Evolutionary conservation across 2,113 vertebrate genomes (phyloP).

Genomic region (Lampris incognitus): DNA sequence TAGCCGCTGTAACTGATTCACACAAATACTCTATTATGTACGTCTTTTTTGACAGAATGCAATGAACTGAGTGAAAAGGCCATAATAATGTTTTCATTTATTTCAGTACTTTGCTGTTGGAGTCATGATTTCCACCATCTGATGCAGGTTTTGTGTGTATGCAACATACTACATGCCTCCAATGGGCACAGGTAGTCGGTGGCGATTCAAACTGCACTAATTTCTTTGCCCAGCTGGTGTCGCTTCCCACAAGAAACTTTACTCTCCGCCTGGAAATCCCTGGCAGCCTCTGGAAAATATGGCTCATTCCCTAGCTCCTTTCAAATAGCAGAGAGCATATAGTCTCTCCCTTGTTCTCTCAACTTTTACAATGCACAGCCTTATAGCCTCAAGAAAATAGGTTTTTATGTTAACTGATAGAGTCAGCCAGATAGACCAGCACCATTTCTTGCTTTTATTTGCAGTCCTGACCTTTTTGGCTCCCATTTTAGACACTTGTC

Average conservation of each 20-base stretch:
- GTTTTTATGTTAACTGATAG: slow-evolving; percentile 15
- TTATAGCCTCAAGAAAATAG: slow-evolving; percentile 27
- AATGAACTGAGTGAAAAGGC: too few species aligned
- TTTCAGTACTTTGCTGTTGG: too few species aligned
- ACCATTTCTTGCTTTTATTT: slow-evolving; percentile 33
- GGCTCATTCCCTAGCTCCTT: slow-evolving; percentile 57
- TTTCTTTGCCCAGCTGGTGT: slow-evolving; percentile 58
- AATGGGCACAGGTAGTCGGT: background rate
- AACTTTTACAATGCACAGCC: slow-evolving; percentile 16
- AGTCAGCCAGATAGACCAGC: slow-evolving; percentile 9
- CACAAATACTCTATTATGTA: too few species aligned
- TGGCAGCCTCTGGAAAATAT: slow-evolving; percentile 68
- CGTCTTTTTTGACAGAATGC: too few species aligned
- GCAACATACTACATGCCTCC: too few species aligned
- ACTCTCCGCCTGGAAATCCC: slow-evolving; percentile 30
- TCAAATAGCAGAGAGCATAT: slow-evolving; percentile 40
- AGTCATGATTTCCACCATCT: too few species aligned
- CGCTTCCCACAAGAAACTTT: slow-evolving; percentile 21
- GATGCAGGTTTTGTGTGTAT: too few species aligned
- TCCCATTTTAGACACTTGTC: slow-evolving; percentile 7
- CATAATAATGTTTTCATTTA: too few species aligned
- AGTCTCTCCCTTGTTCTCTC: slow-evolving; percentile 37
- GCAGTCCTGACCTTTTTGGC: slow-evolving; percentile 37
- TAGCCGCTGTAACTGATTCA: too few species aligned
- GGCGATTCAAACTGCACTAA: slow-evolving; percentile 13